Base-by-base conservation (phyloP, 2,797 vertebrate genomes). In the Micrastur ruficollis region DNA sequence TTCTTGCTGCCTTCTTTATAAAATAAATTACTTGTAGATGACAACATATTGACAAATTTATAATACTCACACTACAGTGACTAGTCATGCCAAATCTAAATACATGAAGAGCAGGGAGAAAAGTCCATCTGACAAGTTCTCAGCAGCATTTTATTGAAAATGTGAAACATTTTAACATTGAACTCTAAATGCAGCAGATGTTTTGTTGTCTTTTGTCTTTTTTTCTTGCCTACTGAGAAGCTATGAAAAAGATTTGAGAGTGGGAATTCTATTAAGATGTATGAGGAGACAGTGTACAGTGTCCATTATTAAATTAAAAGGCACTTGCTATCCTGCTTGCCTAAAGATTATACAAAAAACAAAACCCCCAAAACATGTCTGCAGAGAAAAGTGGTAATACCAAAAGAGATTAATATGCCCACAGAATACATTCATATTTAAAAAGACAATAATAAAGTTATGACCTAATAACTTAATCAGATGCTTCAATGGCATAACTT, bases 261-360 rank as follows among this genome's bases (percentile, higher is more conserved):
- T 9, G 26, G 80, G 36, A 84, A 91, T 65, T 86, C 53, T 75
- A 55, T 27, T 61, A 91, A 49, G n/a, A 78, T 75, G 59, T 44
- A 82, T 8, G 34, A 95, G 29, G 50, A 93, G 47, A 89, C 27
- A 73, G 49, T 32, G 27, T 89, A 89, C 46, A 91, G 66, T 89
- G 74, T 78, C 86, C 36, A 31, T 63, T 94, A 74, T 87, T 92
- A 88, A 94, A 93, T 91, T 80, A 70, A 95, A 86, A 97, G 97
- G 96, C 96, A 97, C 97, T 97, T 97, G 56, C 91, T 91, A 38
- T 78, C 65, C 61, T 85, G 34, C 52, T 93, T 90, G 90, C 81
- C 81, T 96, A 67, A 80, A 78, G 34, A 61, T 67, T 68, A 47
- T 74, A 63, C 9, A 55, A 65, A 93, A 96, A 75, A 40, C 22